Evolutionary conservation across 2,113 vertebrate genomes (phyloP).

Genomic region (Echinops telfairi): DNA sequence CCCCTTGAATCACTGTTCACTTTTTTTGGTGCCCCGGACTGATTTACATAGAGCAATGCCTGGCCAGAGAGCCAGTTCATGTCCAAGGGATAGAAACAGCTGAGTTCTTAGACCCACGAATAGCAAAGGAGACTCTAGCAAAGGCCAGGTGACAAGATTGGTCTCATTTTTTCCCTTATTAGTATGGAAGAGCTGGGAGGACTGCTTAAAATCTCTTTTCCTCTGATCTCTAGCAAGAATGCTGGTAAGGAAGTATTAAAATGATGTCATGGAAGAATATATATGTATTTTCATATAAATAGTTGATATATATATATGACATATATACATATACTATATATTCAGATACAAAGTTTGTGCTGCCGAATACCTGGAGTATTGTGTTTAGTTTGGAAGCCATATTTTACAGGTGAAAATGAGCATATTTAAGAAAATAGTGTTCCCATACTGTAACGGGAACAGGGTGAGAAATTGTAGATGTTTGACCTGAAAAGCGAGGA

Average conservation of each 20-base stretch:
- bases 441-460: slow-evolving; percentile 19
- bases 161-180: background rate
- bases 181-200: background rate
- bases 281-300: no score
- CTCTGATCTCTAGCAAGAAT: background rate
- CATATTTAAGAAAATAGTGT: slow-evolving; percentile 10
- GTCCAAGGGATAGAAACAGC: background rate
- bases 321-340: no score
- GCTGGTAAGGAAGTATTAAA: background rate
- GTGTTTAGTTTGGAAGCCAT: background rate
- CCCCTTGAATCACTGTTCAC: background rate
- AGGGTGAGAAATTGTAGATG: background rate
- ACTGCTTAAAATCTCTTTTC: background rate
- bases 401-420: slow-evolving; percentile 6
- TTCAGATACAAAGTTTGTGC: background rate
- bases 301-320: no score
- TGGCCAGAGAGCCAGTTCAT: background rate
- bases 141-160: background rate
- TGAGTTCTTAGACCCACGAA: background rate
- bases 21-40: background rate
- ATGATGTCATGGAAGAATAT: background rate
- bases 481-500: slow-evolving; percentile 16
- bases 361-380: background rate
- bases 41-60: no score
- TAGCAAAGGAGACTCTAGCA: background rate